Conservation (phyloP, 2,888 invertebrate species). For the Epinotia demarniana region DNA sequence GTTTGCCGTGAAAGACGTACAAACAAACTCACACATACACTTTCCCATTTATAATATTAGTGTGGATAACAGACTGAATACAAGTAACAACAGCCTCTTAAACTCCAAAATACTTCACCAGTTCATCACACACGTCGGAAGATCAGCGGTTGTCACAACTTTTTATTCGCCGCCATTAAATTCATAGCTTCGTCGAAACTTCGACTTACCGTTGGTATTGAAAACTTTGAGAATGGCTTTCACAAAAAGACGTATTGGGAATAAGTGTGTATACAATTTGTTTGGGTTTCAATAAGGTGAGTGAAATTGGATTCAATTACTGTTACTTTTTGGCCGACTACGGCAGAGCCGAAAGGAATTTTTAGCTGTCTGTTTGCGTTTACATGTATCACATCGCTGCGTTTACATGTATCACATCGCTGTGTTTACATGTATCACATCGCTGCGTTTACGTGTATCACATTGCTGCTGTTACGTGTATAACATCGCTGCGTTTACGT, state of each 20-base stretch:
- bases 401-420: no score
- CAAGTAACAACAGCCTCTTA: not conserved
- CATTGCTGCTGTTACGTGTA: no score
- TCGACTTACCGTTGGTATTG: constrained; percentile 22
- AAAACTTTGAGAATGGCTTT: constrained; percentile 17
- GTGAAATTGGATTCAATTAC: not conserved
- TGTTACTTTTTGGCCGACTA: not conserved
- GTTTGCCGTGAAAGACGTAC: no score
- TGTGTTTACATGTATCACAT: no score
- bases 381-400: no score
- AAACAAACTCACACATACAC: no score
- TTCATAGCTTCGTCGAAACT: constrained; percentile 20
- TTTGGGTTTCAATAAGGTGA: constrained; percentile 2
- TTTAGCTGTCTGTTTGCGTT: no score
- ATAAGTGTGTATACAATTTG: not conserved
- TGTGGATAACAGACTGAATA: not conserved
- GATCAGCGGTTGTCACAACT: constrained; percentile 42
- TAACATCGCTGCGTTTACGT: no score
- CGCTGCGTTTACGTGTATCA: no score
- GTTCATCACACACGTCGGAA: constrained; percentile 26
- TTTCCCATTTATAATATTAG: no score
- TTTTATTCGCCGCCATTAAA: constrained; percentile 37
- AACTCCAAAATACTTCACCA: constrained; percentile 12
- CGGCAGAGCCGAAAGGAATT: no score
- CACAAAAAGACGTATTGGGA: not conserved